These are phyloP conservation scores for Daktulosphaira vitifoliae DNA, from an alignment of 1,140 invertebrate species.

Conservation along the genomic window DNA sequence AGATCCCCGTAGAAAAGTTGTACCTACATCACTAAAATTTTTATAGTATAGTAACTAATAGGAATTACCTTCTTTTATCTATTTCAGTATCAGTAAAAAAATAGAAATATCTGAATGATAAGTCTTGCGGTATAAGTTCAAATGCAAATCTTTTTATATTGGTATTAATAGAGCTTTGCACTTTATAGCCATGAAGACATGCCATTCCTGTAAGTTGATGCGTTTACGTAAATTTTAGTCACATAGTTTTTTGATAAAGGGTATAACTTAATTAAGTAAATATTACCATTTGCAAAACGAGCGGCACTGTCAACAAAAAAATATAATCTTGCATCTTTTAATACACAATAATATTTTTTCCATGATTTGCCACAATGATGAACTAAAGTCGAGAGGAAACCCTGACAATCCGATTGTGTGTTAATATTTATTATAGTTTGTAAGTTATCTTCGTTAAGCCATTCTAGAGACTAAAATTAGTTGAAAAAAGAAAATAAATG, in stretches of 20 bases:
- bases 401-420: conserved; percentile 55
- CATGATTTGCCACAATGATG: conserved; percentile 68
- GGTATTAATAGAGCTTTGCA: conserved; percentile 64
- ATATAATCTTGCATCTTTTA: conserved; percentile 91
- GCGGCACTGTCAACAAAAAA: conserved; percentile 84
- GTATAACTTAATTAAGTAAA: neutral
- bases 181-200: conserved; percentile 87
- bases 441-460: conserved; percentile 16
- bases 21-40: neutral
- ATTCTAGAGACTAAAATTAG: neutral
- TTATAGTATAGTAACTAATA: neutral
- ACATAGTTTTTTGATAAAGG: neutral
- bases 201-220: conserved; percentile 67
- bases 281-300: conserved; percentile 70
- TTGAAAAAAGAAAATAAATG: too few relatives aligned
- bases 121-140: conserved; percentile 77
- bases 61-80: conserved; percentile 81
- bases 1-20: neutral
- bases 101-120: conserved; percentile 69
- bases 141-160: conserved; percentile 77
- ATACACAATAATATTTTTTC: conserved; percentile 84
- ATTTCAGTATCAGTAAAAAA: conserved; percentile 90
- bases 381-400: conserved; percentile 74
- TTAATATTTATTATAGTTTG: conserved; percentile 3
- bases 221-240: too few relatives aligned